Evolutionary conservation across 1,140 invertebrate species (phyloP).

Genomic region (Drosophila varians): DNA sequence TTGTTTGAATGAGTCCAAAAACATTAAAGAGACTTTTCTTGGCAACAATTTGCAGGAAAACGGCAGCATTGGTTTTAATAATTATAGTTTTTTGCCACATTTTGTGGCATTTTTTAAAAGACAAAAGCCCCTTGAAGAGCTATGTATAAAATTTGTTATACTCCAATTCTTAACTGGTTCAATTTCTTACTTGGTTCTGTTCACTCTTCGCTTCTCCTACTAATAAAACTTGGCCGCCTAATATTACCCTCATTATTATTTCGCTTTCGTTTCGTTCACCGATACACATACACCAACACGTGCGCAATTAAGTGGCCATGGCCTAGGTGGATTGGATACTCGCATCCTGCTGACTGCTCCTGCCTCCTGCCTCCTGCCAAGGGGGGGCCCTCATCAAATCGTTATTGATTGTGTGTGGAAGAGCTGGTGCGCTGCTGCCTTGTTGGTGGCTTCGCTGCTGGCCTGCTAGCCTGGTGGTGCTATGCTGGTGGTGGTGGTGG

Average conservation of each 20-base stretch:
- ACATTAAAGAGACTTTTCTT: too few relatives aligned
- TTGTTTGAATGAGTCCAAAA: too few relatives aligned
- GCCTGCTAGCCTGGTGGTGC: conserved; percentile 2
- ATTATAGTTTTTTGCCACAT: too few relatives aligned
- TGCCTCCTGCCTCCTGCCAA: not conserved
- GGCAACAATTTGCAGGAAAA: too few relatives aligned
- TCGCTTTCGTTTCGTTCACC: conserved; percentile 64
- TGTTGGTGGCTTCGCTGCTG: conserved; percentile 21
- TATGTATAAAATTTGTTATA: conserved; percentile 22
- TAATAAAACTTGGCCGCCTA: conserved; percentile 2
- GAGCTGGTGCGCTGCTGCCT: not conserved
- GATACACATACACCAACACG: conserved; percentile 30
- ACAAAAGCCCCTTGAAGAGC: not conserved
- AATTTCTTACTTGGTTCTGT: conserved; percentile 45
- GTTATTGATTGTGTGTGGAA: conserved; percentile 69
- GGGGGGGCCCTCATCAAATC: conserved; percentile 66
- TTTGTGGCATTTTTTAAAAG: too few relatives aligned
- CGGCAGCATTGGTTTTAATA: too few relatives aligned
- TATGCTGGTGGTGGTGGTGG: not conserved
- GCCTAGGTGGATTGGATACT: conserved; percentile 66
- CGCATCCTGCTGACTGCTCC: conserved; percentile 66
- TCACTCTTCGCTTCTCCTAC: conserved; percentile 28
- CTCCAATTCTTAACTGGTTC: conserved; percentile 34
- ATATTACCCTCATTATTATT: conserved; percentile 80
- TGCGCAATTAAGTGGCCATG: conserved; percentile 66